These are phyloP conservation scores for Drosophila formosana DNA, from an alignment of 2,888 invertebrate species.

Conservation along the genomic window DNA sequence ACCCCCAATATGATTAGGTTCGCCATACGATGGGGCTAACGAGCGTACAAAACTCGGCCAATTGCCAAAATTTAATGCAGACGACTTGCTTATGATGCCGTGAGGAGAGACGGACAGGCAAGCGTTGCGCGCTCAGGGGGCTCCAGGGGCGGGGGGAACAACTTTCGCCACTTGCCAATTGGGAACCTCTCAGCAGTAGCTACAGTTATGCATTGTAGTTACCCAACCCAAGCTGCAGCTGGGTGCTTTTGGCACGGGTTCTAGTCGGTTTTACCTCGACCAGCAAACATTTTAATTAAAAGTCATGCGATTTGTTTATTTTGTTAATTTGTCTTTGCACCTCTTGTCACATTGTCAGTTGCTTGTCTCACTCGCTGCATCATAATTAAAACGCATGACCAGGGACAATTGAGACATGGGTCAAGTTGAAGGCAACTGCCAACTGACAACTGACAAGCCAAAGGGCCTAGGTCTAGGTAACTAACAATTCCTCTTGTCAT, in stretches of 20 bases:
- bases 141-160: neutral
- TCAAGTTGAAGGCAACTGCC: slow-evolving; percentile 72
- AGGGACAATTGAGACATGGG: slow-evolving; percentile 61
- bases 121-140: neutral
- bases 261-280: slow-evolving; percentile 19
- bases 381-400: slow-evolving; percentile 81
- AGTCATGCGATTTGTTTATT: slow-evolving; percentile 74
- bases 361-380: slow-evolving; percentile 73
- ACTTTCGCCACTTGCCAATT: slow-evolving; percentile 1
- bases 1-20: slow-evolving; percentile 64
- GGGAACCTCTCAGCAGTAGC: slow-evolving; percentile 37
- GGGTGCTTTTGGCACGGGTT: slow-evolving; percentile 54
- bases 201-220: slow-evolving; percentile 13
- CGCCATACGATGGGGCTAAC: slow-evolving; percentile 54
- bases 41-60: slow-evolving; percentile 70
- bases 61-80: slow-evolving; percentile 75
- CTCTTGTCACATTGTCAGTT: slow-evolving; percentile 78
- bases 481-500: slow-evolving; percentile 50
- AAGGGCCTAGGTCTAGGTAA: slow-evolving; percentile 26
- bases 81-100: slow-evolving; percentile 75
- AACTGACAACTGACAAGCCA: slow-evolving; percentile 44
- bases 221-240: slow-evolving; percentile 25
- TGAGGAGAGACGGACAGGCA: slow-evolving; percentile 16
- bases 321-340: slow-evolving; percentile 68
- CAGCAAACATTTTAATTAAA: slow-evolving; percentile 59